Conservation (phyloP, 1,140 invertebrate genomes). For the Hermetia illucens region DNA sequence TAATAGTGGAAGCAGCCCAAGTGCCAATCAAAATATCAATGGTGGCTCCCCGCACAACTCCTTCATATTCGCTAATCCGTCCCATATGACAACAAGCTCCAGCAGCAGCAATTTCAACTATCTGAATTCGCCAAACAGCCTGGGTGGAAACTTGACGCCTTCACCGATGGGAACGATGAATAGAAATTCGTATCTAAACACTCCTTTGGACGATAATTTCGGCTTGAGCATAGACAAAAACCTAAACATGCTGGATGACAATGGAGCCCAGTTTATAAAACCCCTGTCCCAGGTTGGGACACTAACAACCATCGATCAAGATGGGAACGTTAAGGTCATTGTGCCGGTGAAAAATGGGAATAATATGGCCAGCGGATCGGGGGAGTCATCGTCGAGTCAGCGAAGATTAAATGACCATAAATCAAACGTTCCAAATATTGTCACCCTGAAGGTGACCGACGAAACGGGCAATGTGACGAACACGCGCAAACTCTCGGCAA, state of each 20-base stretch:
- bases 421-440: slow-evolving; percentile 13
- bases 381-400: slow-evolving; percentile 12
- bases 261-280: slow-evolving; percentile 41
- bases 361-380: slow-evolving; percentile 18
- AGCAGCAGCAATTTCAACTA: slow-evolving; percentile 23
- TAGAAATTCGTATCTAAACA: slow-evolving; percentile 25
- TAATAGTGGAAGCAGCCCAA: slow-evolving; percentile 1
- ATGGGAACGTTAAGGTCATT: slow-evolving; percentile 38
- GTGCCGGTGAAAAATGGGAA: slow-evolving; percentile 35
- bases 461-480: slow-evolving; percentile 23
- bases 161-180: slow-evolving; percentile 23
- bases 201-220: slow-evolving; percentile 18
- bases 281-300: slow-evolving; percentile 48
- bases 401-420: slow-evolving; percentile 11
- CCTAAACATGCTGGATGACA: slow-evolving; percentile 23
- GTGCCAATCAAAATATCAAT: slow-evolving; percentile 3
- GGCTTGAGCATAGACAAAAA: slow-evolving; percentile 26
- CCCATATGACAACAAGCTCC: slow-evolving; percentile 14
- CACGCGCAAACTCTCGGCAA: slow-evolving; percentile 23
- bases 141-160: slow-evolving; percentile 16
- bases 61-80: slow-evolving; percentile 27
- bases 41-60: slow-evolving; percentile 18
- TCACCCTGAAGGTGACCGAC: slow-evolving; percentile 23
- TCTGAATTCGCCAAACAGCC: slow-evolving; percentile 14
- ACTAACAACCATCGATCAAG: slow-evolving; percentile 39